Percentiles rank a stretch among this genome's conserved stretches.
Evolutionary conservation across 2,888 invertebrate genomes (phyloP).

Genomic region (Cryptus armator): DNA sequence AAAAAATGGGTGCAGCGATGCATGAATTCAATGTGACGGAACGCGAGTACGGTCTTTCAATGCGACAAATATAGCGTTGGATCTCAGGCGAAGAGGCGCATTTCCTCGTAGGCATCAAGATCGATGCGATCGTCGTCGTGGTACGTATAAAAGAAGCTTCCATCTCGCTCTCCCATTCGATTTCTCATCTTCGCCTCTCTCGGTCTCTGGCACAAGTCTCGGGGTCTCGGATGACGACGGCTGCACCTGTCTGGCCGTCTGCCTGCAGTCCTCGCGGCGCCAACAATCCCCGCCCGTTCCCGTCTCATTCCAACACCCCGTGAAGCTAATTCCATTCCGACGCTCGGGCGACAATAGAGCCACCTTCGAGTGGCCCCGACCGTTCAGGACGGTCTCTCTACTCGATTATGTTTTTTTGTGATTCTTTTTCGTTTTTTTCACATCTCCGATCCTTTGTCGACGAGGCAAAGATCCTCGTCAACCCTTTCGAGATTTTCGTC

Average conservation of each 20-base stretch:
- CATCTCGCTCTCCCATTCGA: conserved; percentile 32
- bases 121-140: conserved; percentile 32
- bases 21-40: neutral
- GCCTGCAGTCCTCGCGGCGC: conserved; percentile 75
- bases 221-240: conserved; percentile 70
- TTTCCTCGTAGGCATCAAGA: conserved; percentile 61
- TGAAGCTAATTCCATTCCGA: conserved; percentile 69
- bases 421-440: neutral
- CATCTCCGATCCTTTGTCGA: conserved; percentile 31
- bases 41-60: conserved; percentile 20
- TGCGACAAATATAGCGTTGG: conserved; percentile 47
- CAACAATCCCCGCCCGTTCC: conserved; percentile 49
- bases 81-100: conserved; percentile 14
- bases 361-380: conserved; percentile 55
- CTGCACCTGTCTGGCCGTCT: conserved; percentile 75
- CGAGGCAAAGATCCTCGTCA: conserved; percentile 23
- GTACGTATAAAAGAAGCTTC: neutral
- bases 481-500: neutral
- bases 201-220: neutral
- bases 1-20: neutral
- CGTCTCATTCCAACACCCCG: conserved; percentile 71
- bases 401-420: conserved; percentile 34
- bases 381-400: conserved; percentile 15
- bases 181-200: conserved; percentile 21
- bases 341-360: conserved; percentile 66